Evolutionary conservation across 2,888 invertebrate genomes (phyloP), one percentile per base, ranked within the genome.

Genomic region (Malthinus flaveolus): DNA sequence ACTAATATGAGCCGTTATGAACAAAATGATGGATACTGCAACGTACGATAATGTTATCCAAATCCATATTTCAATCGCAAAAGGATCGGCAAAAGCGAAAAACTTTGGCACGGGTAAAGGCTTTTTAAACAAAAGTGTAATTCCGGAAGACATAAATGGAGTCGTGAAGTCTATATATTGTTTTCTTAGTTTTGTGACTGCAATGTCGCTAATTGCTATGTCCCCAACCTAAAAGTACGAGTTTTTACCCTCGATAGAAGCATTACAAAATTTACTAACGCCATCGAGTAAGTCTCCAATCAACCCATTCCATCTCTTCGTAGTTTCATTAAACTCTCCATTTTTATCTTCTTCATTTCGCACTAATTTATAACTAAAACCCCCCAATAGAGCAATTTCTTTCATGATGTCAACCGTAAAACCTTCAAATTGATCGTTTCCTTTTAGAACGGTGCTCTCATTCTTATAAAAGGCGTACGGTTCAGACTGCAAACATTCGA

Each of bases 141-240:
- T 87, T 34, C 84, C 87, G 66, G 97, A 83, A 78, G 92, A 94
- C 91, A 97, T 94, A 74, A 96, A 97, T 0, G 97, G 96, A 75
- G 91, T 93, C 0, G 96, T 95, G 72, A 97, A 97, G 78, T 97
- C 96, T 0, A 95, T 95, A 15, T 88, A 93, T 73, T 85, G 86
- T 75, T 94, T 93, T 34, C 97, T 84, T 62, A 90, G 87, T 42
- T 93, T 88, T 7, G 96, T 96, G 70, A 92, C 91, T 5, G 91
- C 90, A 66, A 97, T 82, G 75, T 97, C 95, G 4, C 95, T 95
- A 50, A 97, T 93, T 1, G 93, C 96, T 74, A 97, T 85, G 80
- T 96, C 92, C 11, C 90, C 93, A 73, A 85, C 86, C 94, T 95
- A 76, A 31, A 82, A 52, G 56, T 59, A 45, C 12, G 7, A 2